Evolutionary conservation across 2,888 invertebrate species (phyloP).

Genomic region (Scaptodrosophila latifasciaeformis): DNA sequence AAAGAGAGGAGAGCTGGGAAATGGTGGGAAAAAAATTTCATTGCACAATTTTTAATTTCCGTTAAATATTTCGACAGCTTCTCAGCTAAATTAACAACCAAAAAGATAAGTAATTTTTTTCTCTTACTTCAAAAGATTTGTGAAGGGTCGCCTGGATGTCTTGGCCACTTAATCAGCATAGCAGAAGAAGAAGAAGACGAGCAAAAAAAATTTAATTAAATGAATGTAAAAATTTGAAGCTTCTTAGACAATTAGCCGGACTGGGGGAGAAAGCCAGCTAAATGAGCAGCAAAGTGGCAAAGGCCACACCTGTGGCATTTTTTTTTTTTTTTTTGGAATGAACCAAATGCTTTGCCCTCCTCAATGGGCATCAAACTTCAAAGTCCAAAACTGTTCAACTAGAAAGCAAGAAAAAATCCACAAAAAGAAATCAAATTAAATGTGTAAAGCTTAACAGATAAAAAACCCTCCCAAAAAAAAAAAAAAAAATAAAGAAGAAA

Average conservation of each 20-base stretch:
- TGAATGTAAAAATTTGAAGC: conserved; percentile 50
- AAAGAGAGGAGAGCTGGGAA: background rate
- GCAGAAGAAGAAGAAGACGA: conserved; percentile 45
- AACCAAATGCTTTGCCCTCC: background rate
- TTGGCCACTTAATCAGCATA: conserved; percentile 61
- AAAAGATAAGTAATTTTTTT: too few species aligned
- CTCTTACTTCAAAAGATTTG: background rate
- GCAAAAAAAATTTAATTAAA: conserved; percentile 60
- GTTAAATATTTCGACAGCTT: conserved; percentile 38
- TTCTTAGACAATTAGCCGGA: conserved; percentile 42
- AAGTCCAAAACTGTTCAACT: conserved; percentile 14
- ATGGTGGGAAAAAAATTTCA: conserved; percentile 24
- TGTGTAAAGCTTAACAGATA: conserved; percentile 56
- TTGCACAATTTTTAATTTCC: conserved; percentile 61
- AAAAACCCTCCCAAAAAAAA: conserved; percentile 32
- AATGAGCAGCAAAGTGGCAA: conserved; percentile 55
- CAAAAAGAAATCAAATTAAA: conserved; percentile 62
- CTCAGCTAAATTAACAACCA: conserved; percentile 40
- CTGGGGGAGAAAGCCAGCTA: conserved; percentile 51
- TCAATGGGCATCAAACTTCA: conserved; percentile 53
- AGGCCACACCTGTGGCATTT: conserved; percentile 61
- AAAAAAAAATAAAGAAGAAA: conserved; percentile 45
- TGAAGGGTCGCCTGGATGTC: conserved; percentile 5
- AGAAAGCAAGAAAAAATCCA: background rate
- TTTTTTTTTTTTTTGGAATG: conserved; percentile 21